Conservation (phyloP, 2,797 vertebrate species). For the Euthynnus affinis region DNA sequence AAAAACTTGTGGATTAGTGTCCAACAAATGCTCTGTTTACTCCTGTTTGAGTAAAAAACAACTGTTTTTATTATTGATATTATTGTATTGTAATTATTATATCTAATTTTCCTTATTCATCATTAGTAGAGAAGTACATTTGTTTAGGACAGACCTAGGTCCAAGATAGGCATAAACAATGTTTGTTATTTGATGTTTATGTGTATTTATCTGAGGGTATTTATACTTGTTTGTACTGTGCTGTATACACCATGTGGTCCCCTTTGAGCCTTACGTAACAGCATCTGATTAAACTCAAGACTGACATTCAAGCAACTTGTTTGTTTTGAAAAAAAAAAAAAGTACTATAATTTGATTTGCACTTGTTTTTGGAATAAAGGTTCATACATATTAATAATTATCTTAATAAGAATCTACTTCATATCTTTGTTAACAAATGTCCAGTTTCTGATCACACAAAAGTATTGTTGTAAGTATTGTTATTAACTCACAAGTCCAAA, state of each 20-base stretch:
- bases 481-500: neutral
- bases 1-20: too few species aligned
- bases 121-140: neutral
- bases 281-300: neutral
- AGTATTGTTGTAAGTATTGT: neutral
- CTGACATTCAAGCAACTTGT: neutral
- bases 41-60: too few species aligned
- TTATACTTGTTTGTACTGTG: conserved; percentile 3
- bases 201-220: neutral
- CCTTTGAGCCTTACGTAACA: conserved; percentile 37
- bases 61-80: too few species aligned
- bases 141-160: neutral
- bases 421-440: neutral
- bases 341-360: neutral
- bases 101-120: neutral
- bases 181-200: neutral
- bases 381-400: neutral
- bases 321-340: neutral
- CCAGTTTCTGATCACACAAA: neutral
- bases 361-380: neutral
- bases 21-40: too few species aligned
- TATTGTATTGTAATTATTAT: neutral
- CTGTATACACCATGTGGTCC: conserved; percentile 9
- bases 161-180: neutral
- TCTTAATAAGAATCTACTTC: neutral